Percentiles rank a stretch among this genome's conserved stretches.
These are phyloP conservation scores for Clinocottus analis DNA, from an alignment of 2,113 vertebrate genomes.

Conservation along the genomic window DNA sequence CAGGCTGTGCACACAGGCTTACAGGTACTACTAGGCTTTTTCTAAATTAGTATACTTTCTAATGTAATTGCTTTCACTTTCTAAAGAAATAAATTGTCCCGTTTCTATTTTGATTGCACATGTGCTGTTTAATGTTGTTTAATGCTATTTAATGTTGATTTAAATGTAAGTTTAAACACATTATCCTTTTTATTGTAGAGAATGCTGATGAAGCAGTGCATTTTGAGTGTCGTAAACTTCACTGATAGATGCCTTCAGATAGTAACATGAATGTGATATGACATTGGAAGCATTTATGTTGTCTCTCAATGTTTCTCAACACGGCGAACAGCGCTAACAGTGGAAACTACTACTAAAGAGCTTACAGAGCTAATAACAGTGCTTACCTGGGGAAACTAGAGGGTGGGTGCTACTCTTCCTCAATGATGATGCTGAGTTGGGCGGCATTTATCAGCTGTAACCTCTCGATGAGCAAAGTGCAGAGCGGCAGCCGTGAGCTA, in stretches of 20 bases:
- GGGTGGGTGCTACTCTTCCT: too few species aligned
- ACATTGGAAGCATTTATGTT: not conserved
- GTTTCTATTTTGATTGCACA: conserved; percentile 36
- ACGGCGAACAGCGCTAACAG: too few species aligned
- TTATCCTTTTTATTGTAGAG: not conserved
- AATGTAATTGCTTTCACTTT: conserved; percentile 74
- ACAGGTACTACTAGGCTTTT: conserved; percentile 72
- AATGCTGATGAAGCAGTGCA: not conserved
- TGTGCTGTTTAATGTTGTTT: conserved; percentile 14
- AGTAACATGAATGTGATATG: not conserved
- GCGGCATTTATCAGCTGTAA: too few species aligned
- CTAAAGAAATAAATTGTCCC: conserved; percentile 60
- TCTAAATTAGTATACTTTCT: conserved; percentile 73
- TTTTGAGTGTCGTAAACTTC: conserved; percentile 7
- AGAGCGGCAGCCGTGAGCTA: too few species aligned
- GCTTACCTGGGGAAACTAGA: too few species aligned
- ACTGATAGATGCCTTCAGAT: conserved; percentile 11
- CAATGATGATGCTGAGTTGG: too few species aligned
- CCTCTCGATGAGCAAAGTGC: too few species aligned
- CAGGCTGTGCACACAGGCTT: conserved; percentile 65
- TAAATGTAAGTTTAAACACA: conserved; percentile 27
- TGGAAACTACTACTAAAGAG: too few species aligned
- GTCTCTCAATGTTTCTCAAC: too few species aligned
- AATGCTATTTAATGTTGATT: conserved; percentile 36
- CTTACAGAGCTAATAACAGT: too few species aligned